Base-by-base conservation (phyloP, 2,888 invertebrate species). In the Synergus umbraculus region DNA sequence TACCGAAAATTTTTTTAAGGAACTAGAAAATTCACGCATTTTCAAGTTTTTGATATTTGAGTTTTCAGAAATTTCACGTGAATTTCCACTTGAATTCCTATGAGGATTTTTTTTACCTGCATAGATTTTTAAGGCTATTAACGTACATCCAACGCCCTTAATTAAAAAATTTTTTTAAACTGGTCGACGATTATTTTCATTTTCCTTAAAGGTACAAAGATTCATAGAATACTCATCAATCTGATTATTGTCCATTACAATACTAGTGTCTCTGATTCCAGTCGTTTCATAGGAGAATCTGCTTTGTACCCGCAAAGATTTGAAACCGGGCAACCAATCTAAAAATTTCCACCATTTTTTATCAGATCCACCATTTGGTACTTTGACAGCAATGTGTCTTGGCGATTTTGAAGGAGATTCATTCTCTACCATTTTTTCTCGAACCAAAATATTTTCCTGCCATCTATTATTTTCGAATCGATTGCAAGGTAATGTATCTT, bases 131-230 rank as follows among this genome's bases (percentile, higher is more conserved):
- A 29, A 29, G 29, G 29, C 29, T 29, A 29, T 29, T 29, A 29
- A 29, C 29, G 37, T 37, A 37, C 4, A 37, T 37, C 37, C 37
- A 37, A 37, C 4, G 37, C 4, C 37, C 37, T 37, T 37, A 37
- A 37, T 37, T 37, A 37, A 37, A 37, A 37, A 37, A 37, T 54
- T 54, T 81, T 0, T 90, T 92, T 67, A 93, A 86, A 82, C 93
- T 93, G 83, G 91, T 92, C 88, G 93, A 92, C 82, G 92, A n/a
- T 73, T 73, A n/a, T 54, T 73, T 37, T 73, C 73, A 92, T 73
- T 93, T 92, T 81, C 92, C 64, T 77, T 81, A 46, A 85, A 79
- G 5, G 82, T 91, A 83, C 92, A 91, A n/a, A 92, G 85, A 54
- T 90, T 87, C 87, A 90, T 88, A 37, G 89, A 88, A 78, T 89